Percentiles rank a stretch among this genome's conserved stretches.
Evolutionary conservation across 92 coral and sea anemone species (phyloP).

Genomic region (Montipora capitata): DNA sequence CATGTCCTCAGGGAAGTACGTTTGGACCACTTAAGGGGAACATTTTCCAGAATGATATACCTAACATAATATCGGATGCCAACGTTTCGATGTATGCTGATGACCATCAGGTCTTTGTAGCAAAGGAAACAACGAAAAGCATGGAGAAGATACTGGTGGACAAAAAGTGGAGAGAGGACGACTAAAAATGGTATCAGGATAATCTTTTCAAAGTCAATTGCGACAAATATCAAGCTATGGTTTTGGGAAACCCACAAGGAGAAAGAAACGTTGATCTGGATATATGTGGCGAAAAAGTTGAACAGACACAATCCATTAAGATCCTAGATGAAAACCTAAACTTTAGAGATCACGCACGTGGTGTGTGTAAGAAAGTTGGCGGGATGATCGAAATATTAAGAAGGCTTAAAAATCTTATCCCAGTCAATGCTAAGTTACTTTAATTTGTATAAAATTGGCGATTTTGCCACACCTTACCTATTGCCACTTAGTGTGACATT

Average conservation of each 20-base stretch:
- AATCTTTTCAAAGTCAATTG: not conserved
- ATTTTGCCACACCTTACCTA: no score
- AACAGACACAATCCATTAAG: no score
- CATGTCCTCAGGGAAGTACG: constrained; percentile 18
- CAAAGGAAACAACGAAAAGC: not conserved
- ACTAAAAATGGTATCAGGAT: constrained; percentile 22
- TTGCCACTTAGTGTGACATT: no score
- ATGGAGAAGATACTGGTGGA: constrained; percentile 9
- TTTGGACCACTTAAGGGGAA: constrained; percentile 12
- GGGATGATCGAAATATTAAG: no score
- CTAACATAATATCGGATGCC: constrained; percentile 30
- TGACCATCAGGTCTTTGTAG: not conserved
- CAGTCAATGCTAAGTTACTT: no score
- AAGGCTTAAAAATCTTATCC: no score
- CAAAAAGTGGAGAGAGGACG: not conserved
- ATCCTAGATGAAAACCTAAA: no score
- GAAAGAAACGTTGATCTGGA: no score
- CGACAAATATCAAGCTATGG: not conserved
- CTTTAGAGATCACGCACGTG: no score
- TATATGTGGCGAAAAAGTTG: no score
- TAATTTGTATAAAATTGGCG: no score
- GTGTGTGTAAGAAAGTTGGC: no score
- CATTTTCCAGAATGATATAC: not conserved
- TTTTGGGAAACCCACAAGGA: not conserved
- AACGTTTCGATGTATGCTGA: not conserved